A percentile compares a stretch with the other conserved stretches of the same genome.
Conservation (phyloP, 1,140 invertebrate genomes). For the Neodiprion virginianus region DNA sequence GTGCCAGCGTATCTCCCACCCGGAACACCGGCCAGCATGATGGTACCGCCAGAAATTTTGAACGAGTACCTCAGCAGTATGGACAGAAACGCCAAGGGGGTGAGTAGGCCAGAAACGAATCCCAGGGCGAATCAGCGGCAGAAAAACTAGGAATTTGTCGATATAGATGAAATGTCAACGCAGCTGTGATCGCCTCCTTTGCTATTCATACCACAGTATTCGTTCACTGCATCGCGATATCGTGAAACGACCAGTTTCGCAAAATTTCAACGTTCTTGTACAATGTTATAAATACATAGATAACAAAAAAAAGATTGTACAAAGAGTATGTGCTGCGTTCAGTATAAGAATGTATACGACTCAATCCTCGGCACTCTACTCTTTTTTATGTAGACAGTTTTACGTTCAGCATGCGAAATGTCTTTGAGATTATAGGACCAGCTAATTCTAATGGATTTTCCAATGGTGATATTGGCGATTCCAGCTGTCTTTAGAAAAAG, state of each 20-base stretch:
- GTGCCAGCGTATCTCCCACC: background rate
- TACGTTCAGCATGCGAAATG: background rate
- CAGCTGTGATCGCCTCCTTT: constrained; percentile 24
- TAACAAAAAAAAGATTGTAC: too few relatives aligned
- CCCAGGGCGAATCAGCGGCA: constrained; percentile 9
- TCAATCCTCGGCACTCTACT: too few relatives aligned
- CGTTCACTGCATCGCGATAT: background rate
- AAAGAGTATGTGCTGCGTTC: too few relatives aligned
- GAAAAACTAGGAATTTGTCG: constrained; percentile 24
- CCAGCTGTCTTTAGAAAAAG: background rate
- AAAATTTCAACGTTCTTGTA: too few relatives aligned
- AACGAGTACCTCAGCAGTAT: constrained; percentile 46
- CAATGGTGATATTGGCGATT: too few relatives aligned
- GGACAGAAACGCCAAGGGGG: constrained; percentile 41
- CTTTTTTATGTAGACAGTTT: too few relatives aligned
- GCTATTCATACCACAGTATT: constrained; percentile 30
- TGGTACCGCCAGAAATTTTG: constrained; percentile 49
- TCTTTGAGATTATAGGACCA: background rate
- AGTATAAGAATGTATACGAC: too few relatives aligned
- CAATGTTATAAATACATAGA: too few relatives aligned
- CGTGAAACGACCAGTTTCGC: background rate
- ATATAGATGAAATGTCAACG: background rate
- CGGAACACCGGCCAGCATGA: constrained; percentile 8
- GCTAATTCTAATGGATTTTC: background rate
- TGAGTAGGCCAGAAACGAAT: constrained; percentile 41